phyloP scores from a whole-genome alignment of 2,888 invertebrate genomes.

The Rapana venosa region DNA sequence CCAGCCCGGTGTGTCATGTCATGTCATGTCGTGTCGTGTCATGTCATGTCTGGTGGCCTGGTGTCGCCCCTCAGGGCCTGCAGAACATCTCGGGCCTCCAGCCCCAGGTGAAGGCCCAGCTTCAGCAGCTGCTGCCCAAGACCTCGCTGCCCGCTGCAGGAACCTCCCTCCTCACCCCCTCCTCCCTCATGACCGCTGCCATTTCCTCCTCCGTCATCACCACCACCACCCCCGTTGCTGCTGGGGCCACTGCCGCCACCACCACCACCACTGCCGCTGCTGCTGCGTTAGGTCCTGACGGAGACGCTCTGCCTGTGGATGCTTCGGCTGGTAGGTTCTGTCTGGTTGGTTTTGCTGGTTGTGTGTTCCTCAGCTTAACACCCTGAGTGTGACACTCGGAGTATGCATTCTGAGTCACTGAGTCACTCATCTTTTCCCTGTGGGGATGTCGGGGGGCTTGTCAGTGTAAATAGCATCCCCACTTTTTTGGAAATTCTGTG shows the following conservation, averaged over 20 bases:
- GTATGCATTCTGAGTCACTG: too few species aligned
- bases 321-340: slow-evolving; percentile 45
- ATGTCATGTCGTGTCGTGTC: too few species aligned
- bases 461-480: too few species aligned
- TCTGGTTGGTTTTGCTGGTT: neutral
- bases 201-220: neutral
- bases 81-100: slow-evolving; percentile 67
- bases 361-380: too few species aligned
- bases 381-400: too few species aligned
- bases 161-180: neutral
- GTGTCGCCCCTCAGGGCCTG: slow-evolving; percentile 62
- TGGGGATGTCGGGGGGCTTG: too few species aligned
- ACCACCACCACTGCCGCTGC: slow-evolving; percentile 15
- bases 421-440: too few species aligned
- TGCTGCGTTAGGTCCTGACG: slow-evolving; percentile 41
- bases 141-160: slow-evolving; percentile 38
- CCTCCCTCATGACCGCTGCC: neutral
- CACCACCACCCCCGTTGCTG: neutral
- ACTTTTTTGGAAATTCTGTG: too few species aligned
- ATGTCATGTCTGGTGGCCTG: too few species aligned
- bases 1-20: too few species aligned
- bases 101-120: slow-evolving; percentile 58
- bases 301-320: slow-evolving; percentile 47
- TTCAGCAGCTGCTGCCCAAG: slow-evolving; percentile 56
- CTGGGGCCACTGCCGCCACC: neutral